Percentiles rank a stretch among this genome's conserved stretches.
Evolutionary conservation across 2,113 vertebrate genomes (phyloP).

Genomic region (Megaceryle maxima): DNA sequence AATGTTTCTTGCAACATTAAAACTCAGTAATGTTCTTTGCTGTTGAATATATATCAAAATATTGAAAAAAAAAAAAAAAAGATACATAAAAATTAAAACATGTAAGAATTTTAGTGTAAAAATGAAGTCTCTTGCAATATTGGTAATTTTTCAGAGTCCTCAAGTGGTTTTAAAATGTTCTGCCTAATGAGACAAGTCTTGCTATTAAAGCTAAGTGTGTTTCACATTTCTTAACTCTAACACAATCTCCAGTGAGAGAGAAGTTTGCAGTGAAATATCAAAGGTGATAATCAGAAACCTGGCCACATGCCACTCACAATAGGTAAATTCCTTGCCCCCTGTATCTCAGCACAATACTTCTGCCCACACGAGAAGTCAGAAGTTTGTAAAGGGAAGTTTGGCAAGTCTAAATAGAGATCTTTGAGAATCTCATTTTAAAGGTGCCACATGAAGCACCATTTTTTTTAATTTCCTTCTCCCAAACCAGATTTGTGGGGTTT

Average conservation of each 20-base stretch:
- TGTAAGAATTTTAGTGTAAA: background rate
- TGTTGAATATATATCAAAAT: background rate
- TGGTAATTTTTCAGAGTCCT: background rate
- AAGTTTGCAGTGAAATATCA: background rate
- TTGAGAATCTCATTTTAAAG: background rate
- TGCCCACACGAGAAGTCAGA: background rate
- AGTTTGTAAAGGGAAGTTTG: no score
- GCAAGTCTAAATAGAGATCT: background rate
- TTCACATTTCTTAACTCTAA: background rate
- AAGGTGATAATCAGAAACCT: background rate
- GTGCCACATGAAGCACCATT: background rate
- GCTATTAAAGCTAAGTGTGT: background rate
- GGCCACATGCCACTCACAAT: background rate
- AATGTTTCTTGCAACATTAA: background rate
- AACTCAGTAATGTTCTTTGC: background rate
- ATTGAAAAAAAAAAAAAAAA: background rate
- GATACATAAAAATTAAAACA: background rate
- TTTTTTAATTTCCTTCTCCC: background rate
- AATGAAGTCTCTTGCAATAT: background rate
- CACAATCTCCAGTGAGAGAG: fast-evolving
- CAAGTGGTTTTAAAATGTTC: background rate
- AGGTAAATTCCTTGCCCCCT: background rate
- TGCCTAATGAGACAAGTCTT: background rate
- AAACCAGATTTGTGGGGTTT: background rate
- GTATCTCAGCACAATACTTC: background rate